Base-by-base conservation (phyloP, 2,113 vertebrate species). In the Pygoscelis adeliae region DNA sequence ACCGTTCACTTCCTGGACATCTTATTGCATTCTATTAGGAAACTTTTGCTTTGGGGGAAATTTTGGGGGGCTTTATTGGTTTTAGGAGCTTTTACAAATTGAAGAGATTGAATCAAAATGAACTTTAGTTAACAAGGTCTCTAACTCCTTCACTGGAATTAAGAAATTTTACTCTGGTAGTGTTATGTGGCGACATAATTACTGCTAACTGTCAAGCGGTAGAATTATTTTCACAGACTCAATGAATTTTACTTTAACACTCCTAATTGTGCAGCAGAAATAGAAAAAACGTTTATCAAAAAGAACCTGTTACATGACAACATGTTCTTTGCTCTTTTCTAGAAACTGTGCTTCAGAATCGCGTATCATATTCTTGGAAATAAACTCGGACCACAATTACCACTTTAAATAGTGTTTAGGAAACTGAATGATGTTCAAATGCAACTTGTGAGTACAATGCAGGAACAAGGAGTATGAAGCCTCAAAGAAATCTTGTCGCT, bases 381-480 rank as follows among this genome's bases (percentile, higher is more conserved):
- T 82, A 97, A 96, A 97, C 74, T 86, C 15, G 56, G 93, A 92
- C 94, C 95, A 94, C 83, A 81, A 93, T 19, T 85, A 73, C 38
- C 71, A 92, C 66, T 93, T 95, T 81, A 96, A 96, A 96, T 87
- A 30, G 9, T 89, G 78, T 98, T 83, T 40, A 94, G 40, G 62
- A 83, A 93, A 88, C 29, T 42, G 71, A 92, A 87, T 38, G 10
- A 79, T 49, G 66, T 93, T 91, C 92, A 97, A 95, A 98, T 89
- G 70, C 77, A 96, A 93, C 77, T 96, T 94, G 11, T 89, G 49
- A 97, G 78, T 97, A 97, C 95, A 96, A 88, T 73, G 91, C 69
- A 97, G 94, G 96, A 98, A 96, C 89, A 97, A 97, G 94, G 86
- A 98, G 92, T 83, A 96, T 73, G 83, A 95, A 95, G 83, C 86